These are phyloP conservation scores for Slavum lentiscoides DNA, from an alignment of 2,888 invertebrate genomes.

Conservation along the genomic window DNA sequence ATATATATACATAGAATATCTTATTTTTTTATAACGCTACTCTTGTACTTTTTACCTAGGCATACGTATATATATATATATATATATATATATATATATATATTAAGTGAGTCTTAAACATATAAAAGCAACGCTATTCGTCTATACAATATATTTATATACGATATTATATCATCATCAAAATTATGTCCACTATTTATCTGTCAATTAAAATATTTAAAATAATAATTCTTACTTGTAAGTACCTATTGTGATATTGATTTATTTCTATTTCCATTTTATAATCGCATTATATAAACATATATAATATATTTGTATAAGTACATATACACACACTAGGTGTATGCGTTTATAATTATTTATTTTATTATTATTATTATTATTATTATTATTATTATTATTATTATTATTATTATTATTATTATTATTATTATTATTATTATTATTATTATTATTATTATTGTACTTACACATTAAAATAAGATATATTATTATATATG, in stretches of 20 bases:
- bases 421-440: slow-evolving; percentile 25
- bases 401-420: slow-evolving; percentile 19
- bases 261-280: slow-evolving; percentile 48
- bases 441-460: slow-evolving; percentile 21
- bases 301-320: slow-evolving; percentile 12
- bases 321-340: not conserved
- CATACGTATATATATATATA: slow-evolving; percentile 14
- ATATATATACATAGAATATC: slow-evolving; percentile 6
- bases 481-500: not conserved
- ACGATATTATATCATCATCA: slow-evolving; percentile 24
- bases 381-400: slow-evolving; percentile 21
- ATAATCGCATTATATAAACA: slow-evolving; percentile 7
- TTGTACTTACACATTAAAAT: not conserved
- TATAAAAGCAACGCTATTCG: slow-evolving; percentile 7
- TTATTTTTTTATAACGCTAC: slow-evolving; percentile 46
- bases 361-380: slow-evolving; percentile 24
- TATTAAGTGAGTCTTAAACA: slow-evolving; percentile 14
- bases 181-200: slow-evolving; percentile 47
- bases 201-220: slow-evolving; percentile 51
- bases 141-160: not conserved
- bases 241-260: slow-evolving; percentile 52
- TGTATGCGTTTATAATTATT: slow-evolving; percentile 13
- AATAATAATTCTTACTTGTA: slow-evolving; percentile 45
- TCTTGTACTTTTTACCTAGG: slow-evolving; percentile 42
- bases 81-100: slow-evolving; percentile 9